phyloP scores from a whole-genome alignment of 2,888 invertebrate species.

The Oscheius onirici region DNA sequence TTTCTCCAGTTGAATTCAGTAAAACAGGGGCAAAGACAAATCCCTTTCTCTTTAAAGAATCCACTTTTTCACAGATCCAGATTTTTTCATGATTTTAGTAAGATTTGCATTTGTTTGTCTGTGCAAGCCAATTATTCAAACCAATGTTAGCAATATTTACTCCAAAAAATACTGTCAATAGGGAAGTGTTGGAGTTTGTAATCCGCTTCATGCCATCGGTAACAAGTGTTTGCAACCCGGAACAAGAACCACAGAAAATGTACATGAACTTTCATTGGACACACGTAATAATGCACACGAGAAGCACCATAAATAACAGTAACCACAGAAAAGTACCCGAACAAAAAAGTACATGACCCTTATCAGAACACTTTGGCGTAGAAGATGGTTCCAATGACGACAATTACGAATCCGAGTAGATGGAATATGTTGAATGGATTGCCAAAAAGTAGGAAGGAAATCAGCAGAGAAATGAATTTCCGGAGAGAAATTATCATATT shows the following conservation, averaged over 20 bases:
- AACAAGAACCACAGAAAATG: background rate
- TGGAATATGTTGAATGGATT: slow-evolving; percentile 91
- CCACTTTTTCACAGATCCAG: too few relatives aligned
- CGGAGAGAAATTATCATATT: slow-evolving; percentile 92
- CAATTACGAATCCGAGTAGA: slow-evolving; percentile 88
- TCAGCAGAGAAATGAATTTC: slow-evolving; percentile 90
- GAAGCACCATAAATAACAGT: background rate
- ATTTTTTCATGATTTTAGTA: too few relatives aligned
- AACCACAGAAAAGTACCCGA: background rate
- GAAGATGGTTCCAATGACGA: slow-evolving; percentile 90
- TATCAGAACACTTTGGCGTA: slow-evolving; percentile 80
- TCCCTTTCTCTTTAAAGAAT: too few relatives aligned
- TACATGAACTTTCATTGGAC: background rate
- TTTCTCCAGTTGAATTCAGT: too few relatives aligned
- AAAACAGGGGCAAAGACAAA: too few relatives aligned
- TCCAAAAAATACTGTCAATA: too few relatives aligned
- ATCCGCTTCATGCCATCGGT: too few relatives aligned
- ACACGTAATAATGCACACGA: slow-evolving; percentile 4
- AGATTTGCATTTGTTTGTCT: too few relatives aligned
- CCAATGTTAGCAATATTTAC: too few relatives aligned
- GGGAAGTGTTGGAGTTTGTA: too few relatives aligned
- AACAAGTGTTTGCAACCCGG: background rate
- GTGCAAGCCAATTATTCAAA: too few relatives aligned
- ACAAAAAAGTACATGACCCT: too few relatives aligned
- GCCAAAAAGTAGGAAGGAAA: slow-evolving; percentile 91